Evolutionary conservation across 2,888 invertebrate genomes (phyloP), one percentile per base, ranked within the genome.

Genomic region (Empis livida): DNA sequence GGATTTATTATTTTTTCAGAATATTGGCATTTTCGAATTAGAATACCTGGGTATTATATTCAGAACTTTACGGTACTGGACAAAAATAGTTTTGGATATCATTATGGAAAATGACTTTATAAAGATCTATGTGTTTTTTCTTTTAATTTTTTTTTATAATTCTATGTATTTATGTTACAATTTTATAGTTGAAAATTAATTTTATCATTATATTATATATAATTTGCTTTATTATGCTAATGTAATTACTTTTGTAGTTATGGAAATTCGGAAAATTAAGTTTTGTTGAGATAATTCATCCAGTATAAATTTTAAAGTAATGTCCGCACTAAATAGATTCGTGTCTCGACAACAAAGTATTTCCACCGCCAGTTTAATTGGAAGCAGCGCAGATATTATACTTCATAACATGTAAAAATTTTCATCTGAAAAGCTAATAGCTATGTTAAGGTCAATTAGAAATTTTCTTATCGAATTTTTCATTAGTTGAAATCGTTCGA

Each of bases 401-500:
- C 3, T 3, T 4, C 13, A 43, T 35, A 43, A 13, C 17, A 43
- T 17, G 5, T 20, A 10, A 20, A 43, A 43, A 31, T 35, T 23
- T 11, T 9, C 31, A 38, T 43, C 43, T 20, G 39, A 45, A 46
- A 42, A 31, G 32, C n/a, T 37, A 44, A 52, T 42, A 16, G 51
- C 47, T 17, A 45, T 48, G 31, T 46, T 48, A 17, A 55, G 14
- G 48, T 55, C 54, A 41, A 56, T 51, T 31, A 56, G 49, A 23
- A 53, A 46, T 46, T 56, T 56, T 45, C 46, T 39, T 15, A 54
- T 49, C 49, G 50, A 53, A 38, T 45, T 50, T 43, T 56, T 57
- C 20, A 55, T 10, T 55, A 38, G 39, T 31, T 42, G 40, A 43
- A 50, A 53, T 51, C 49, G 48, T 17, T 44, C 42, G 10, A 54